Conservation (phyloP, 2,113 vertebrate species). For the Potamarius usumacintae region DNA sequence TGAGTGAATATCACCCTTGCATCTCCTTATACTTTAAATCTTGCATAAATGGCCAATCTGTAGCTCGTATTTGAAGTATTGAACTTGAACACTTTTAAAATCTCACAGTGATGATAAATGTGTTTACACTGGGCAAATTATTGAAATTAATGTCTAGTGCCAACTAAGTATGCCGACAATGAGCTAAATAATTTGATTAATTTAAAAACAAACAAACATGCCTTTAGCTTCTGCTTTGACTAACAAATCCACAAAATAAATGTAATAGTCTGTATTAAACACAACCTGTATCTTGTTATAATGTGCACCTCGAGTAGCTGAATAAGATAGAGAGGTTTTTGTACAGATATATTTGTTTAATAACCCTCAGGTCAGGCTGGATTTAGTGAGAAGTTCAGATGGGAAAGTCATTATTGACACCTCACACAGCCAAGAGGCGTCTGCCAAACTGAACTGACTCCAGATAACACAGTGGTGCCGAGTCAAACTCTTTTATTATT, state of each 20-base stretch:
- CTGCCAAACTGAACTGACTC: slow-evolving; percentile 36
- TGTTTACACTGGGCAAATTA: not conserved
- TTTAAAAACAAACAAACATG: not conserved
- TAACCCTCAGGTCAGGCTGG: slow-evolving; percentile 45
- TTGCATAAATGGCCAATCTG: not conserved
- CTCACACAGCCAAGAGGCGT: slow-evolving; percentile 49
- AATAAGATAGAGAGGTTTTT: slow-evolving; percentile 23
- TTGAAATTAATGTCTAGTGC: not conserved
- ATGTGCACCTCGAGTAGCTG: not conserved
- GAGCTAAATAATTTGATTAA: not conserved
- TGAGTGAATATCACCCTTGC: not conserved
- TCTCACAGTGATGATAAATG: not conserved
- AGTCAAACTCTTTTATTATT: slow-evolving; percentile 12
- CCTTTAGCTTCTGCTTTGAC: not conserved
- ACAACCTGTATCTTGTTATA: not conserved
- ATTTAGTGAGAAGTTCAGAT: slow-evolving; percentile 54
- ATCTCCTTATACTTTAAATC: not conserved
- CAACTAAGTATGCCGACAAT: not conserved
- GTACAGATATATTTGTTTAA: slow-evolving; percentile 30
- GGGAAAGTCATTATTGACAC: slow-evolving; percentile 60
- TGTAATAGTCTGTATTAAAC: not conserved
- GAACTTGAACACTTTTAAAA: not conserved
- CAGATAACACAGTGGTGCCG: slow-evolving; percentile 25
- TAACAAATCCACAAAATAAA: not conserved
- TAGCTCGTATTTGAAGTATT: not conserved